Evolutionary conservation across 2,113 vertebrate species (phyloP).

Genomic region (Procapra przewalskii): DNA sequence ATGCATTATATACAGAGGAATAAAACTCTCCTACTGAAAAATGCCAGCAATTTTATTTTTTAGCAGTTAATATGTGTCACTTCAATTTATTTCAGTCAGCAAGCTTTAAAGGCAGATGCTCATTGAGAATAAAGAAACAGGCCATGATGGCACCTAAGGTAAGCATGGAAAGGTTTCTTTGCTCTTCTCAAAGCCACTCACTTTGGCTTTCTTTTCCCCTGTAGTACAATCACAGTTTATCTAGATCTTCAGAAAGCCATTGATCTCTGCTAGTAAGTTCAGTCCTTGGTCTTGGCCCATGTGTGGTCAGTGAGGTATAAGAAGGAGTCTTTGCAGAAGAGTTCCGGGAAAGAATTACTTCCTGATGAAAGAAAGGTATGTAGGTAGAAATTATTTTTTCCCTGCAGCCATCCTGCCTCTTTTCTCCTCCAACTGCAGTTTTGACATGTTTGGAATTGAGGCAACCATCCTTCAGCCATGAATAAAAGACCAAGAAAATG

Average conservation of each 20-base stretch:
- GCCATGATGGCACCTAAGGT: neutral
- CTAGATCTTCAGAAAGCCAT: neutral
- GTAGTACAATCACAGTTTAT: neutral
- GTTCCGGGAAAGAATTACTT: neutral
- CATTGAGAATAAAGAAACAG: neutral
- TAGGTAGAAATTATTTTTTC: neutral
- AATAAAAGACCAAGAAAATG: neutral
- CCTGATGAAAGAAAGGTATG: neutral
- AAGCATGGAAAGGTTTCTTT: neutral
- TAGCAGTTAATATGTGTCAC: neutral
- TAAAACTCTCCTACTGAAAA: neutral
- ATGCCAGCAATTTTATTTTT: neutral
- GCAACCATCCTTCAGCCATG: neutral
- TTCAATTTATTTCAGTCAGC: neutral
- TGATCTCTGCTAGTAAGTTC: neutral
- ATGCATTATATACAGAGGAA: neutral
- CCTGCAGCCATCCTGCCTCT: neutral
- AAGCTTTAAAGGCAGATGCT: neutral
- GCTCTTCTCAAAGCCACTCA: neutral
- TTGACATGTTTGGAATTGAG: neutral
- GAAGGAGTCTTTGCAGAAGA: neutral
- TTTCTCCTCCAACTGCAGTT: neutral
- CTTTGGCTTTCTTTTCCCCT: neutral
- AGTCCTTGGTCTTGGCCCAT: neutral
- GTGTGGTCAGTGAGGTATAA: neutral